Conservation (phyloP, 2,113 vertebrate genomes). For the Thunnus maccoyii region DNA sequence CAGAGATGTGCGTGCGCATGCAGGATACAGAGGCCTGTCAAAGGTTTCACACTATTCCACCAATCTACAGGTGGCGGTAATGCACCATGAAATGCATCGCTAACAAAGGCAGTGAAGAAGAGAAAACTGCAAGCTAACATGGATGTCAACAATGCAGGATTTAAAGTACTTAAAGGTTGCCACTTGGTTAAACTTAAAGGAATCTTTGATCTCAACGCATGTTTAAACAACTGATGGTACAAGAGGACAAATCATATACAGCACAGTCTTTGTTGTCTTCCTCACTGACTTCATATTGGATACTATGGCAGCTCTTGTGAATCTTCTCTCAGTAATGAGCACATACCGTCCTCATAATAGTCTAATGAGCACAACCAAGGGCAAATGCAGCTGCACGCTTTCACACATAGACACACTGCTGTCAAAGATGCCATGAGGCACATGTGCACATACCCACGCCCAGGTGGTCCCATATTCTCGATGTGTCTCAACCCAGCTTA, state of each 20-base stretch:
- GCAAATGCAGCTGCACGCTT: slow-evolving; percentile 23
- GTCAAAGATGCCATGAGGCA: slow-evolving; percentile 45
- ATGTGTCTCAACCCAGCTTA: slow-evolving; percentile 55
- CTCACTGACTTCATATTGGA: slow-evolving; percentile 21
- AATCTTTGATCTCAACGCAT: slow-evolving; percentile 6
- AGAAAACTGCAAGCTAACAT: too few species aligned
- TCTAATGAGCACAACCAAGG: slow-evolving; percentile 58
- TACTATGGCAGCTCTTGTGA: slow-evolving; percentile 34
- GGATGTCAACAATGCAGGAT: too few species aligned
- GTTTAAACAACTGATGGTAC: background rate
- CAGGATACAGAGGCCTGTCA: too few species aligned
- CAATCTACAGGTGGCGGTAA: too few species aligned
- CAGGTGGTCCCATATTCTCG: slow-evolving; percentile 66
- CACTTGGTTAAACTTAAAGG: slow-evolving; percentile 1
- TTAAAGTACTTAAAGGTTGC: background rate
- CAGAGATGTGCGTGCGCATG: too few species aligned
- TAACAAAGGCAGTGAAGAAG: too few species aligned
- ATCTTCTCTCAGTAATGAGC: slow-evolving; percentile 48
- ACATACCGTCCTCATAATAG: slow-evolving; percentile 45
- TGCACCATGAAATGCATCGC: too few species aligned
- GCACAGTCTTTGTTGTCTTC: slow-evolving; percentile 5
- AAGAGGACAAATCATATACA: slow-evolving; percentile 5
- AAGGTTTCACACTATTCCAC: too few species aligned
- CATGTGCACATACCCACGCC: slow-evolving; percentile 41
- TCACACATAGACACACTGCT: slow-evolving; percentile 42